Base-by-base conservation (phyloP, 92 coral and sea anemone genomes). In the Isaurus tuberculatus region DNA sequence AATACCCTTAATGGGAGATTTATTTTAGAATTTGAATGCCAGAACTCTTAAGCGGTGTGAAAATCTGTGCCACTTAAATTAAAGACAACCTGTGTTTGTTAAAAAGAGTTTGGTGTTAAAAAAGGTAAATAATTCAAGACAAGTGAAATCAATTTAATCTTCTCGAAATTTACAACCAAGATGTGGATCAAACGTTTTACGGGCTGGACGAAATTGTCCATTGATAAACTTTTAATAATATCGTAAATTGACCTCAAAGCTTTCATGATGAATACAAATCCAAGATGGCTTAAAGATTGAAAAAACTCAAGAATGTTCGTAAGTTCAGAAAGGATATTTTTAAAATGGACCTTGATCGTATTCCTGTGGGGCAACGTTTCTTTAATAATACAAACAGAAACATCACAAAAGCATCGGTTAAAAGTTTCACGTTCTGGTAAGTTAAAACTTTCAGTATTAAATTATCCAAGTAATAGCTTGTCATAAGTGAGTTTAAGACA, bases 41-140 rank as follows among this genome's bases (percentile, higher is more conserved):
- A 19, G 48, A 69, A 42, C 20, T 17, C 51, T 69, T 69, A 17
- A 32, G 40, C 73, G 31, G 44, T 5, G 73, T 31, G 4, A 5
- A 68, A 68, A 32, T 23, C 73, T 19, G 49, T 27, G 6, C 34
- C 73, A 68, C 13, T 17, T 68, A 46, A 68, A 68, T 22, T 33
- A 69, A 69, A 33, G 1, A 34, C 74, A 69, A 69, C 74, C 74
- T 69, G 74, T 69, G 23, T 25, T n/a, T 65, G 17, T 22, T 13
- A 36, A n/a, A 32, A 3, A 17, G 63, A 22, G 7, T 13, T 68
- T 68, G 44, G 73, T 27, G 28, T 17, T 68, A 26, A 3, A 30
- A 8, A 69, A 7, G 49, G 28, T 69, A 43, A 69, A 69, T 69
- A 69, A 69, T 69, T 69, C 25, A 69, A 19, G 51, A 69, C 48